Conservation (phyloP, 2,113 vertebrate species). For the Poeciliopsis turrubarensis region DNA sequence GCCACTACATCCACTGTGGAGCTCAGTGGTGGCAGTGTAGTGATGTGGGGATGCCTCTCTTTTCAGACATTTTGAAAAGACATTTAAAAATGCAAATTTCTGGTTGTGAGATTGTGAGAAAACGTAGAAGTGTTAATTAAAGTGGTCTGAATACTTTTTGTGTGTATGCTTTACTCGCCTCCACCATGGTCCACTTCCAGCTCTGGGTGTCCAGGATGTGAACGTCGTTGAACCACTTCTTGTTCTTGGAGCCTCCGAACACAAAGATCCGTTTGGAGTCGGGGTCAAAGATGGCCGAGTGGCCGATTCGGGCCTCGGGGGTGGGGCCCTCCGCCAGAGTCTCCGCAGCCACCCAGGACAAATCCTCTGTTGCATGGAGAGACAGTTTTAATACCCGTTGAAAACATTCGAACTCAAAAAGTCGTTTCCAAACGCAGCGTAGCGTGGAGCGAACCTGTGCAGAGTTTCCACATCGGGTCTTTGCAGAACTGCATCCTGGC, state of each 20-base stretch:
- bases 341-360: constrained; percentile 80
- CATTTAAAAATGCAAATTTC: background rate
- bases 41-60: too few species aligned
- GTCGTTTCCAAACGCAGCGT: background rate
- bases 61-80: too few species aligned
- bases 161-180: constrained; percentile 42
- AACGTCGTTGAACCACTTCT: constrained; percentile 81
- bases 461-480: constrained; percentile 83
- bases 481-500: constrained; percentile 81
- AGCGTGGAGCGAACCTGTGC: constrained; percentile 69
- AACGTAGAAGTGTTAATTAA: background rate
- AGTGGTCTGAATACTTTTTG: background rate
- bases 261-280: constrained; percentile 77
- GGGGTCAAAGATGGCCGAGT: constrained; percentile 76
- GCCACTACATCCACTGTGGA: too few species aligned
- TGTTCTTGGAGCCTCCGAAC: constrained; percentile 83
- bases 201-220: constrained; percentile 83
- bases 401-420: background rate
- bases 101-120: background rate
- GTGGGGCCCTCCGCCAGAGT: constrained; percentile 79
- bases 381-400: background rate
- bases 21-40: too few species aligned
- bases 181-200: constrained; percentile 82
- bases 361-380: constrained; percentile 72
- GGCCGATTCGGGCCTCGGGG: constrained; percentile 81